A percentile compares a stretch with the other conserved stretches of the same genome.
phyloP scores from a whole-genome alignment of 2,797 vertebrate genomes.

The Sebastes aleutianus region DNA sequence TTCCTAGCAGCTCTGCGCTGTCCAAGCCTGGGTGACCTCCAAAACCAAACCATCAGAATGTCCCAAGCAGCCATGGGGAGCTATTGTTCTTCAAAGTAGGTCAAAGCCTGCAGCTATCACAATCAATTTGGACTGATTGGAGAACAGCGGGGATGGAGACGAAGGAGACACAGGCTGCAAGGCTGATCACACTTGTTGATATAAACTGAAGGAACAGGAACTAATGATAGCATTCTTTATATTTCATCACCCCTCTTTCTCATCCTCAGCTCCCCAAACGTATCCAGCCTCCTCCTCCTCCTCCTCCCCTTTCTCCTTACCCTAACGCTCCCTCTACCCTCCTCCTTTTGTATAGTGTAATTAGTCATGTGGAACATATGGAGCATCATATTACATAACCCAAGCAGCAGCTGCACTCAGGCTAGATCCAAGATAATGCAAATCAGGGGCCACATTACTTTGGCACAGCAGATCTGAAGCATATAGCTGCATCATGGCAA shows the following conservation, averaged over 20 bases:
- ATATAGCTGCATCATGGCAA: conserved; percentile 41
- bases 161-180: conserved; percentile 46
- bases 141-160: conserved; percentile 54
- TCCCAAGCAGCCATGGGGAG: conserved; percentile 50
- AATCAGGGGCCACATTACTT: conserved; percentile 38
- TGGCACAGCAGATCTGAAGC: conserved; percentile 27
- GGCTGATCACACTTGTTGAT: conserved; percentile 77
- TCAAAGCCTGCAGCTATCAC: conserved; percentile 79
- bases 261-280: conserved; percentile 35
- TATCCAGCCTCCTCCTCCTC: conserved; percentile 8
- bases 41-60: conserved; percentile 74
- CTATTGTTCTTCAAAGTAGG: conserved; percentile 85
- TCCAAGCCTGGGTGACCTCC: conserved; percentile 70
- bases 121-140: conserved; percentile 77
- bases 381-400: conserved; percentile 75
- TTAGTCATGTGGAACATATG: conserved; percentile 75
- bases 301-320: conserved; percentile 33
- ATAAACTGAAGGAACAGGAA: conserved; percentile 70
- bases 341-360: conserved; percentile 61
- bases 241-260: conserved; percentile 33
- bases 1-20: conserved; percentile 7
- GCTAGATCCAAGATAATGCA: conserved; percentile 42
- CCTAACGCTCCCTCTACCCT: conserved; percentile 31
- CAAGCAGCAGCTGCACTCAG: conserved; percentile 62
- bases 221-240: conserved; percentile 65